These are phyloP conservation scores for Aspiorhynchus laticeps DNA, from an alignment of 2,113 vertebrate genomes.

Conservation along the genomic window DNA sequence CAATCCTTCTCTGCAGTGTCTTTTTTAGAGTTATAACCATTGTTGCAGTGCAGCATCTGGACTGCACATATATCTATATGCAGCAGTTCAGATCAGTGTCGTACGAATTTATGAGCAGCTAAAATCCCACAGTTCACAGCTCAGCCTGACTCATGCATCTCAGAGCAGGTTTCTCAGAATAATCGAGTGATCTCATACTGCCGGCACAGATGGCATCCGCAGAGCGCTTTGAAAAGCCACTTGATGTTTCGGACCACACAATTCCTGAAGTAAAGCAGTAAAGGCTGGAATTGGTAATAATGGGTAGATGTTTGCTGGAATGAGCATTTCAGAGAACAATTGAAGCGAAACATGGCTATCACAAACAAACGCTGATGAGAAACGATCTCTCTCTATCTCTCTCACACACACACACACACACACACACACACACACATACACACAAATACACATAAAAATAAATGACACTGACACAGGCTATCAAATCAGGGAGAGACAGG, in stretches of 20 bases:
- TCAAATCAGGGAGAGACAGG: neutral
- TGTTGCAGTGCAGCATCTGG: neutral
- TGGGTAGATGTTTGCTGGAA: neutral
- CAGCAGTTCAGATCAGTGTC: conserved; percentile 1
- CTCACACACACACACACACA: neutral
- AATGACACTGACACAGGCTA: neutral
- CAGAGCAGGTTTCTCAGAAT: neutral
- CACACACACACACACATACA: neutral
- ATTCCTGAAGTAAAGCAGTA: neutral
- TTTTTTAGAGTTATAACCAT: neutral
- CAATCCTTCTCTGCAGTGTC: neutral
- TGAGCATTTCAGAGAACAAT: conserved; percentile 9
- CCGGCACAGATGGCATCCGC: neutral
- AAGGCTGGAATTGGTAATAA: neutral
- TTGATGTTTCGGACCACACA: neutral
- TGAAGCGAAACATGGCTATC: conserved; percentile 1
- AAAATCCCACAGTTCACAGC: neutral
- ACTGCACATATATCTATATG: neutral
- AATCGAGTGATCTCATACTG: conserved; percentile 6
- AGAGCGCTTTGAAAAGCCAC: neutral
- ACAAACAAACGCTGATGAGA: neutral
- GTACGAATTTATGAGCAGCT: neutral
- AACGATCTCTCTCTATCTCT: neutral
- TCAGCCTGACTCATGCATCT: conserved; percentile 3
- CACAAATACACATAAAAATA: neutral